Evolutionary conservation across 2,797 vertebrate genomes (phyloP), one percentile per base, ranked within the genome.

Genomic region (Ceryle rudis): DNA sequence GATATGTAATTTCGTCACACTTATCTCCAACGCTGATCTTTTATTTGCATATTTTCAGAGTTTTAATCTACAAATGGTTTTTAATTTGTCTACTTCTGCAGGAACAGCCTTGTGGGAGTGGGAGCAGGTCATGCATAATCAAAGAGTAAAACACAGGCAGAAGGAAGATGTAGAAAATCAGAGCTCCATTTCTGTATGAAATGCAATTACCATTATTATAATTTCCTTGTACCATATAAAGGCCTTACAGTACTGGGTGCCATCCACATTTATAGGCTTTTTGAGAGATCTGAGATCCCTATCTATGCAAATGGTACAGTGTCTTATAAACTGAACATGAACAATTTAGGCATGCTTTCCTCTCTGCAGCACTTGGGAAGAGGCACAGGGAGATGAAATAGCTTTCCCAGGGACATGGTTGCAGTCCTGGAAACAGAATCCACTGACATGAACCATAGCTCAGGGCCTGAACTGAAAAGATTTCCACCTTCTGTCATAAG

Each of bases 11-110:
- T 97, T 52, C 90, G 67, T 91, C 92, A 83, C 66, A 85, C 37
- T 91, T 92, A 93, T 82, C 86, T 94, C 58, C 17, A 92, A 92
- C 58, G 44, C 37, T 96, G 78, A 96, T 94, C 77, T 86, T 89
- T 90, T 86, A 69, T 94, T 95, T 91, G 87, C 54, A 89, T 94
- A 39, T 79, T 95, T 96, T 95, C 72, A 89, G n/a, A 86, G 78
- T 88, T 95, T 95, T 95, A 92, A 96, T 94, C 89, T 97, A 85
- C 83, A 95, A 96, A 93, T 93, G 85, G 67, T 81, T 95, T 97
- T 97, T 90, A 96, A 97, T 95, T 96, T 97, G 90, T 96, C 60
- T 41, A 46, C 81, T 97, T 78, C 73, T 96, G 69, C 73, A 90
- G 37, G 78, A 88, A 88, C 25, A 92, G 62, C 44, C 66, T 92